A percentile compares a stretch with the other conserved stretches of the same genome.
These are phyloP conservation scores for Tenthredo notha DNA, from an alignment of 2,888 invertebrate species.

Conservation along the genomic window DNA sequence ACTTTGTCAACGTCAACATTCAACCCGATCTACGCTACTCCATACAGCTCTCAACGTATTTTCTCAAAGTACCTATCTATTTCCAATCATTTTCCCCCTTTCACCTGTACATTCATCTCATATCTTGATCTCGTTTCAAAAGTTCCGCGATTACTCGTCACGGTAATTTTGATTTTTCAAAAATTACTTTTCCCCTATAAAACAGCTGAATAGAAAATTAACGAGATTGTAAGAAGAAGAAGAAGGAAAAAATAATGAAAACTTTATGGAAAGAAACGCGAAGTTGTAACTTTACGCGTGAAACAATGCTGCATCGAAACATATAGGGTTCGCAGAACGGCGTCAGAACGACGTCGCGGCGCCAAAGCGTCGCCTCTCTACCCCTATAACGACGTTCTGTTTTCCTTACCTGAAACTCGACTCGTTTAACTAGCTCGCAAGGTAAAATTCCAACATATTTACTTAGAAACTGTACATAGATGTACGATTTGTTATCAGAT, in stretches of 20 bases:
- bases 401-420: neutral
- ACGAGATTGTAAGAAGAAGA: neutral
- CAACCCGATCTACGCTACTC: constrained; percentile 5
- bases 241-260: neutral
- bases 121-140: neutral
- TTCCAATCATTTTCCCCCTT: constrained; percentile 6
- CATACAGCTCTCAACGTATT: neutral
- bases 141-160: neutral
- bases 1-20: constrained; percentile 48
- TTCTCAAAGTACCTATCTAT: constrained; percentile 27
- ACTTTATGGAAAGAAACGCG: neutral
- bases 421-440: constrained; percentile 11
- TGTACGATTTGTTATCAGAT: neutral
- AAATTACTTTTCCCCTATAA: no score
- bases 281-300: neutral
- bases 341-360: constrained; percentile 26
- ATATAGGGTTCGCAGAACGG: neutral
- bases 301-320: constrained; percentile 38
- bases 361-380: constrained; percentile 29
- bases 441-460: neutral
- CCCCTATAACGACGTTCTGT: neutral
- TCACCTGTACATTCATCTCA: neutral
- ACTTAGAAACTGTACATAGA: neutral
- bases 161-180: no score
- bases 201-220: no score